Percentiles rank a stretch among this genome's conserved stretches.
phyloP scores from a whole-genome alignment of 2,797 vertebrate genomes.

The Galaxias olidus region DNA sequence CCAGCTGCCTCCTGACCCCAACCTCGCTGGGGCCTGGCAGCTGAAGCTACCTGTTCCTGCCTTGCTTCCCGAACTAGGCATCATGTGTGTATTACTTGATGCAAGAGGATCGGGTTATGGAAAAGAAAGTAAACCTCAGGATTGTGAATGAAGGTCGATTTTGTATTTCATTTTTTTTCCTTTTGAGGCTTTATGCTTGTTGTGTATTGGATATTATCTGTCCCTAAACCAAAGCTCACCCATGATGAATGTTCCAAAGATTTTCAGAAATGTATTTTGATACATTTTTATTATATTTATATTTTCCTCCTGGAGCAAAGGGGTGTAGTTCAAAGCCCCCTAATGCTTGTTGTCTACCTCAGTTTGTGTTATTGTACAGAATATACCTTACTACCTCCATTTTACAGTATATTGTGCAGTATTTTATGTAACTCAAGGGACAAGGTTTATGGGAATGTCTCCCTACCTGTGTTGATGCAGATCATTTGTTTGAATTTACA shows the following conservation, averaged over 20 bases:
- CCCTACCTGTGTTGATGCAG: slow-evolving; percentile 41
- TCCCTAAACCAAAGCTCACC: slow-evolving; percentile 76
- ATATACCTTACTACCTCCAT: slow-evolving; percentile 85
- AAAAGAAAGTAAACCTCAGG: too few relatives aligned
- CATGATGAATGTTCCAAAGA: slow-evolving; percentile 86
- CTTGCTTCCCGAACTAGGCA: too few relatives aligned
- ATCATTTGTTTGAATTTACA: slow-evolving; percentile 18
- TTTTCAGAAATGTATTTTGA: slow-evolving; percentile 79
- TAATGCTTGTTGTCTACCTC: slow-evolving; percentile 91
- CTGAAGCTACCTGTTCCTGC: too few relatives aligned
- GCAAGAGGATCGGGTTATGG: too few relatives aligned
- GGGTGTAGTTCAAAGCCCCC: slow-evolving; percentile 61
- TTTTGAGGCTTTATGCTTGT: too few relatives aligned
- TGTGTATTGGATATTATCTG: too few relatives aligned
- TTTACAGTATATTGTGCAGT: slow-evolving; percentile 76
- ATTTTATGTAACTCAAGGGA: slow-evolving; percentile 86
- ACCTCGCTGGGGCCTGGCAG: too few relatives aligned
- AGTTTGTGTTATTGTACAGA: slow-evolving; percentile 70
- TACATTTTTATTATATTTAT: slow-evolving; percentile 75
- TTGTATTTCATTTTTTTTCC: too few relatives aligned
- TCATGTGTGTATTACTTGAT: too few relatives aligned
- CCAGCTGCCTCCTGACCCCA: slow-evolving; percentile 44
- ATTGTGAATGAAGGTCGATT: too few relatives aligned
- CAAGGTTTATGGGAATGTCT: slow-evolving; percentile 72
- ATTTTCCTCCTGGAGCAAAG: slow-evolving; percentile 78